Evolutionary conservation across 2,888 invertebrate genomes (phyloP), one percentile per base, ranked within the genome.

Genomic region (Nymphalis urticae): DNA sequence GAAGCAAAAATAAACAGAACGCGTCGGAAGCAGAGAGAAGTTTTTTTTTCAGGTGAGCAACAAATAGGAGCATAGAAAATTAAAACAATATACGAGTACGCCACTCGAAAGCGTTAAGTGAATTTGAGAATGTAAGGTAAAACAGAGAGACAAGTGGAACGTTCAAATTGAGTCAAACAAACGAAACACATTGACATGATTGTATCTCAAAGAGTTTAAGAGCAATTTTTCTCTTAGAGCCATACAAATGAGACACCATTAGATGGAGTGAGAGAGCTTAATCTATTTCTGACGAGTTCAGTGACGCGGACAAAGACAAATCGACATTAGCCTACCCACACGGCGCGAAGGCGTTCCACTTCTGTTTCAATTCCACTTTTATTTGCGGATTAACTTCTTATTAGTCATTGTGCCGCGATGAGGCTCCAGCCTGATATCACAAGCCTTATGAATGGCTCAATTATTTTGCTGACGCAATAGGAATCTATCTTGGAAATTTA

Each of bases 281-380:
- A 92, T 92, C 92, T 92, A 92, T 92, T 92, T 92, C 92, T 92
- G 92, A 92, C 92, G 92, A 92, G 92, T 92, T 92, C 90, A 91
- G 89, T 90, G 92, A 92, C 92, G 92, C 92, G 90, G 92, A 92
- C 92, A 90, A 89, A 90, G 92, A 92, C 92, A 90, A 91, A 92
- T 92, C 90, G 92, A 89, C 90, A 90, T 88, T 89, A 88, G 91
- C 89, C 88, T 92, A 91, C 91, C 90, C 92, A 91, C 92, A 91
- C 92, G 90, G 90, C 89, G 84, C 79, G 87, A 88, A 90, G 88
- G 89, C 88, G 90, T 84, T 83, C 87, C 88, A 89, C 90, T 91
- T 91, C 92, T 91, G 92, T 92, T 92, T 92, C 92, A 92, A 92
- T 92, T 92, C 88, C 88, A 92, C 90, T 92, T 90, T 92, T 92